Base-by-base conservation (phyloP, 2,113 vertebrate genomes). In the Albula glossodonta region DNA sequence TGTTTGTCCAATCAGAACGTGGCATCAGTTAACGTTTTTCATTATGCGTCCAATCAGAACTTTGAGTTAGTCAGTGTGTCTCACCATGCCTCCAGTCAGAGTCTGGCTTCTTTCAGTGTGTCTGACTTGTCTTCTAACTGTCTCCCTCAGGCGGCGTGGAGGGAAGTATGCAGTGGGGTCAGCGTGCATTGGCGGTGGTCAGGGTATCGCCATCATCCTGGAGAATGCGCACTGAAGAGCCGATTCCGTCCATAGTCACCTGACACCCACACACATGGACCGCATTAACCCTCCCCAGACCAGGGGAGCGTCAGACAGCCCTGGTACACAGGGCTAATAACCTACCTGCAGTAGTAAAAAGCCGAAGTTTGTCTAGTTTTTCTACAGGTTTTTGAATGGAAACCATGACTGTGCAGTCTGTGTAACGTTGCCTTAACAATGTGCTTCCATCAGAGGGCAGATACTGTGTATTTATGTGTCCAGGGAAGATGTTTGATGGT, bases 171-270 rank as follows among this genome's bases (percentile, higher is more conserved):
- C 96, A 0, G 93, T 99, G 0, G 98, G 98, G 1, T 99, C 98
- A 0, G 98, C 98, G 52, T 99, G 98, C 91, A 99, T 99, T 1
- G 98, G 98, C 0, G 98, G 98, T 0, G 98, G 98, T 60, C 98
- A 99, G 84, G 98, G 98, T 2, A 99, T 99, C 1, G 98, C 98
- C 0, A 12, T 99, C 83, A 81, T 99, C 90, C 89, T 99, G 5
- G 95, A 99, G 93, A 98, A 94, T 82, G 89, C 90, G 57, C 93
- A 96, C 48, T 96, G 90, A 96, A 78, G 57, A 89, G 25, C 22
- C 56, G 15, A 6, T 2, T 3, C 78, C 49, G 25, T 22, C 10
- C 31, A 25, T 13, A 25, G 3, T 19, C 41, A 83, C 56, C 52
- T 41, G 22, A 83, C 25, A 17, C 8, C 9, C 10, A 12, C 53